Percentiles rank a stretch among this genome's conserved stretches.
phyloP scores from a whole-genome alignment of 1,140 invertebrate species.

The Pachyrhynchus sulphureomaculatus region DNA sequence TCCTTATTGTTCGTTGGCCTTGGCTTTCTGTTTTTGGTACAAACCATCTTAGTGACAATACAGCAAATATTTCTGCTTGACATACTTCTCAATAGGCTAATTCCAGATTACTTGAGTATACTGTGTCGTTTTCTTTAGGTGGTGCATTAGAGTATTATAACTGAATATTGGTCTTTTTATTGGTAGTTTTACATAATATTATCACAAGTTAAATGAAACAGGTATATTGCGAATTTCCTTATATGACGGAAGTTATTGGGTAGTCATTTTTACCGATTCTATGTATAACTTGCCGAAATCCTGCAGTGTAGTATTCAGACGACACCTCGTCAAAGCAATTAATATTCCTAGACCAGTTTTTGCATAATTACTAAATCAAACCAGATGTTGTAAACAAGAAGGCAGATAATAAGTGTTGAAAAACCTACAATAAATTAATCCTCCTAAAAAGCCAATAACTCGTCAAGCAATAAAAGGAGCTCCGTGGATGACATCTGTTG shows the following conservation, averaged over 20 bases:
- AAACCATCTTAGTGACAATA: conserved; percentile 35
- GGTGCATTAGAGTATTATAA: conserved; percentile 31
- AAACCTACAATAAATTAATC: not conserved
- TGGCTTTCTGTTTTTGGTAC: conserved; percentile 36
- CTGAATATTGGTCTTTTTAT: conserved; percentile 38
- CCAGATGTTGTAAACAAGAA: not conserved
- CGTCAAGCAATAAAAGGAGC: not conserved
- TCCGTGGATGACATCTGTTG: not conserved
- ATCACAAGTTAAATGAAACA: too few species aligned
- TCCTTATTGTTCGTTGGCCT: too few species aligned
- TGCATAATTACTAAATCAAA: conserved; percentile 30
- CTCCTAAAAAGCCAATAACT: conserved; percentile 4
- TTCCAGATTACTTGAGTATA: conserved; percentile 25
- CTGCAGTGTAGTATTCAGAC: conserved; percentile 21
- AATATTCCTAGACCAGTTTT: conserved; percentile 19
- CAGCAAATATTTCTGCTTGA: conserved; percentile 21
- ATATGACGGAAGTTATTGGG: conserved; percentile 34
- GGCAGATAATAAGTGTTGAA: not conserved
- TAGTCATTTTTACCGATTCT: conserved; percentile 25
- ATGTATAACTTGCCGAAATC: conserved; percentile 31
- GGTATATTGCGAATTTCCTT: too few species aligned
- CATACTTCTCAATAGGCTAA: conserved; percentile 31
- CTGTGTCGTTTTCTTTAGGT: conserved; percentile 28
- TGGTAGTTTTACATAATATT: conserved; percentile 39
- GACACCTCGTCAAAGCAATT: conserved; percentile 29